Base-by-base conservation (phyloP, 2,888 invertebrate species). In the Drosophila koepferae region DNA sequence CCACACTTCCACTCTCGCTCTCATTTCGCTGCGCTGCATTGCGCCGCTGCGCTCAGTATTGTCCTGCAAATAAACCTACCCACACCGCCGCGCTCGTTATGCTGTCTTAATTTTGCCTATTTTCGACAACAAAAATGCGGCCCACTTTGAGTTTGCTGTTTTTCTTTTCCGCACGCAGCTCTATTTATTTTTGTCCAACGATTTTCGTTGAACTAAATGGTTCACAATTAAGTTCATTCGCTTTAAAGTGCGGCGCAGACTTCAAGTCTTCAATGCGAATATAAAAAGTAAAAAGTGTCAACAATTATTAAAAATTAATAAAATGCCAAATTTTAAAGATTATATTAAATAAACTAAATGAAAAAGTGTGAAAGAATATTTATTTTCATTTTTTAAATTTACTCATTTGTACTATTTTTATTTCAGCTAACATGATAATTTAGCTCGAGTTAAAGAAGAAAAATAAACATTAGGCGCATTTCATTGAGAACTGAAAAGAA, bases 141-240 rank as follows among this genome's bases (percentile, higher is more conserved):
- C 74, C 82, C 80, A 80, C 81, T 76, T 73, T 74, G 56, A 38
- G 43, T 58, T 74, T 43, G 62, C 61, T 38, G 38, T 56, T 53
- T 54, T 63, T 44, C 63, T 54, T 71, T 68, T 65, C 44, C 63
- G 51, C 58, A 68, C 59, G 71, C 62, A 74, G 65, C 63, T 67
- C 61, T 76, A 60, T 76, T 76, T 85, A 76, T 79, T 75, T 81
- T 84, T 75, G 75, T 64, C 55, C 48, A 68, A 51, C 60, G 59
- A 74, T 81, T 81, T 81, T 60, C 58, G 67, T 54, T 46, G 49
- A 34, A 18, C 46, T 14, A 31, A 71, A 49, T 12, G 48, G 14
- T 61, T 36, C 41, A 23, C 61, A 23, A 54, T 48, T 36, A 38
- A 58, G 53, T 46, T 59, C 48, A 55, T 63, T 58, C 49, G 58